A percentile compares a stretch with the other conserved stretches of the same genome.
phyloP scores from a whole-genome alignment of 2,797 vertebrate species.

The Eospalax fontanierii region DNA sequence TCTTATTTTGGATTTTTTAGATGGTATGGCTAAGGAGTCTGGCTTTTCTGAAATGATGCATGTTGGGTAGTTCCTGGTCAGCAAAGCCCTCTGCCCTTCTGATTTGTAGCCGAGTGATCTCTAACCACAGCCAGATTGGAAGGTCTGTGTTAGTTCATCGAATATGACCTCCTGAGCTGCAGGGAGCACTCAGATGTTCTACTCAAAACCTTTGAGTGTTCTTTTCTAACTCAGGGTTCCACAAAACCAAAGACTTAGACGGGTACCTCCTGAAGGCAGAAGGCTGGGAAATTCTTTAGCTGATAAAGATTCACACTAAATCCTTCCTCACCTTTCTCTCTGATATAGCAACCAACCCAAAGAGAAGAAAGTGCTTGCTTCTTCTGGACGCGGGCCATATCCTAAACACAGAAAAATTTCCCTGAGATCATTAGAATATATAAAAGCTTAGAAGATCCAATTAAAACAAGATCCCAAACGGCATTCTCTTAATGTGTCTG shows the following conservation, averaged over 20 bases:
- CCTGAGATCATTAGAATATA: conserved; percentile 71
- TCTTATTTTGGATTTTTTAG: not conserved
- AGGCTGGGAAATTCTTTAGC: not conserved
- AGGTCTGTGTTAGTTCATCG: not conserved
- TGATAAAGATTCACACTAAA: not conserved
- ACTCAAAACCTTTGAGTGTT: not conserved
- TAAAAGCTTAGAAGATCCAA: conserved; percentile 75
- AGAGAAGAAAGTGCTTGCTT: conserved; percentile 45
- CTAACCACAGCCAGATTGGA: not conserved
- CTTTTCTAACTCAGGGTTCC: not conserved
- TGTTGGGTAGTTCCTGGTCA: not conserved
- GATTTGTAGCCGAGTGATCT: not conserved
- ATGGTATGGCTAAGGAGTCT: not conserved
- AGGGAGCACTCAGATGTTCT: not conserved
- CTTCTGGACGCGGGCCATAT: not conserved
- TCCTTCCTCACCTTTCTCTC: not conserved
- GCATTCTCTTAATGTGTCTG: conserved; percentile 63
- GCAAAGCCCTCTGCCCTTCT: not conserved
- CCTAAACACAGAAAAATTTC: conserved; percentile 2
- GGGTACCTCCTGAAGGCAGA: not conserved
- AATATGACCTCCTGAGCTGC: not conserved
- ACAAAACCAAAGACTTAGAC: not conserved
- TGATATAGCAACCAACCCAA: not conserved
- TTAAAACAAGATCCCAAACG: conserved; percentile 77
- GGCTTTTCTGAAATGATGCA: no score